Percentiles rank a stretch among this genome's conserved stretches.
These are phyloP conservation scores for Mythimna loreyi DNA, from an alignment of 2,888 invertebrate genomes.

Conservation along the genomic window DNA sequence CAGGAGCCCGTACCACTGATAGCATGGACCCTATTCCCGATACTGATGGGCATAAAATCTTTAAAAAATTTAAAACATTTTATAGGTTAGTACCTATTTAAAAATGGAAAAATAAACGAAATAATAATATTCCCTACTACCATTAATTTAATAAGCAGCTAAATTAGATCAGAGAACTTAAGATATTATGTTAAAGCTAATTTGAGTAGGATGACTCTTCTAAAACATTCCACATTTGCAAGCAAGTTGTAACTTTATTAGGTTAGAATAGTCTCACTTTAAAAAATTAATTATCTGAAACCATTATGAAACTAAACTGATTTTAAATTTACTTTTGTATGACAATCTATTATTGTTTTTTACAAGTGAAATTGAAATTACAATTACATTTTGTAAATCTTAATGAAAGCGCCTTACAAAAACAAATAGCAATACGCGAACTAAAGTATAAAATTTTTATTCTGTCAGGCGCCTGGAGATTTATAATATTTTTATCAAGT, in stretches of 20 bases:
- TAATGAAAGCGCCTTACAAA: neutral
- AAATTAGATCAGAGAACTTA: too few relatives aligned
- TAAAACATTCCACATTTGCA: neutral
- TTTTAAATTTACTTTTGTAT: neutral
- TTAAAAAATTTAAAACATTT: too few relatives aligned
- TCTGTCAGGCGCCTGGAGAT: conserved; percentile 3
- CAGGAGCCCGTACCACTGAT: too few relatives aligned
- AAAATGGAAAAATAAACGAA: too few relatives aligned
- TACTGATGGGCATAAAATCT: too few relatives aligned
- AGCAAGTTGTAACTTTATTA: neutral
- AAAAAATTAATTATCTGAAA: neutral
- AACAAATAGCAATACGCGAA: neutral
- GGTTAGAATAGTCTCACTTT: neutral
- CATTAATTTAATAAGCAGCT: too few relatives aligned
- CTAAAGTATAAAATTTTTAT: neutral
- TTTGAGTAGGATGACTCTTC: too few relatives aligned
- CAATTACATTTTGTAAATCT: neutral
- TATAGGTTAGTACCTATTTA: too few relatives aligned
- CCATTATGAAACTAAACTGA: neutral
- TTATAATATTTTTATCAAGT: neutral
- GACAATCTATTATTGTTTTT: neutral
- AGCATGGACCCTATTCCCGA: too few relatives aligned
- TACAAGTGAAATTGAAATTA: neutral
- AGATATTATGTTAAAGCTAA: too few relatives aligned
- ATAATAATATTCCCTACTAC: too few relatives aligned